A percentile compares a stretch with the other conserved stretches of the same genome.
Evolutionary conservation across 2,888 invertebrate species (phyloP).

Genomic region (Hypselothyrea guttata): DNA sequence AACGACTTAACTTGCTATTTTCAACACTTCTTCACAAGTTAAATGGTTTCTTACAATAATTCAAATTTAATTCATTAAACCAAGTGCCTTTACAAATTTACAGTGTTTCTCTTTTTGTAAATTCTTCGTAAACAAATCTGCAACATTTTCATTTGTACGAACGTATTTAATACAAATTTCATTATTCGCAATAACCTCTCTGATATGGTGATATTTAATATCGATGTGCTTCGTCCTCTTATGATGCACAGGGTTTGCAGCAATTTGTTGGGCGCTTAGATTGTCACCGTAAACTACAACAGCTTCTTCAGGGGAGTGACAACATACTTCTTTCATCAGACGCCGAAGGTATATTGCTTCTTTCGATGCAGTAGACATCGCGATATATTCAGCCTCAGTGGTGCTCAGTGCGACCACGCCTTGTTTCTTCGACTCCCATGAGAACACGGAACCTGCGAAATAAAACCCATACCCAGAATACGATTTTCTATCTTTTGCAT

Average conservation of each 20-base stretch:
- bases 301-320: not conserved
- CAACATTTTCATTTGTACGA: slow-evolving; percentile 2
- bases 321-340: not conserved
- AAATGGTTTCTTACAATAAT: not conserved
- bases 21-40: no score
- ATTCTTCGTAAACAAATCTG: slow-evolving; percentile 1
- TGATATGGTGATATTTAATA: slow-evolving; percentile 21
- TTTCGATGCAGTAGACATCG: slow-evolving; percentile 4
- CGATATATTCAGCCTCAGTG: slow-evolving; percentile 24
- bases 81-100: not conserved
- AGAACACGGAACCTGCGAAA: not conserved
- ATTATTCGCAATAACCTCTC: slow-evolving; percentile 2
- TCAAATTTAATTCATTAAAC: not conserved
- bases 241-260: slow-evolving; percentile 1
- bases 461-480: not conserved
- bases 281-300: not conserved
- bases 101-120: not conserved
- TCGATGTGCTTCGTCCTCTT: slow-evolving; percentile 40
- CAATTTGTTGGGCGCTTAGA: slow-evolving; percentile 6
- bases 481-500: slow-evolving; percentile 8
- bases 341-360: slow-evolving; percentile 1
- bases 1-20: no score
- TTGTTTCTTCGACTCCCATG: not conserved
- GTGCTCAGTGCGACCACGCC: not conserved
- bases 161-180: slow-evolving; percentile 2